phyloP scores from a whole-genome alignment of 2,113 vertebrate genomes.

The Macquaria ambigua region DNA sequence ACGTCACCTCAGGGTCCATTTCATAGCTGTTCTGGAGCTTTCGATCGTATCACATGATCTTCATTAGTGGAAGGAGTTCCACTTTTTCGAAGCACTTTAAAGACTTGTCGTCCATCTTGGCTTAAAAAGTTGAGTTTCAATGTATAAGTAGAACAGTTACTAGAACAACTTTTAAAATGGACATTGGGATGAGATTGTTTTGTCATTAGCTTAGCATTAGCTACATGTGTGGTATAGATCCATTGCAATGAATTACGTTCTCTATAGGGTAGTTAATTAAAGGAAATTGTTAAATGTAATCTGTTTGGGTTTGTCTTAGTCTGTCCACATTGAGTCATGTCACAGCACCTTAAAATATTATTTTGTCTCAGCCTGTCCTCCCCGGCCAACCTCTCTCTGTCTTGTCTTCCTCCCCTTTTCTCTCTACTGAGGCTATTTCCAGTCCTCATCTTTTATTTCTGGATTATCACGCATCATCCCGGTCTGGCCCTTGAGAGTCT shows the following conservation, averaged over 20 bases:
- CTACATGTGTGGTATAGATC: not conserved
- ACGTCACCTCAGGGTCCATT: no score
- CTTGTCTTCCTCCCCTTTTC: not conserved
- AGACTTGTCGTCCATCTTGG: no score
- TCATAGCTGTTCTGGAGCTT: no score
- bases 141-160: no score
- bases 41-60: no score
- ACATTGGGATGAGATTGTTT: no score
- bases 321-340: not conserved
- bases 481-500: conserved; percentile 47
- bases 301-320: not conserved
- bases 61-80: no score
- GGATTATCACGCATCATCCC: conserved; percentile 41
- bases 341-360: not conserved
- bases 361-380: not conserved
- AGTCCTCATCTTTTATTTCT: conserved; percentile 44
- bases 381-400: not conserved
- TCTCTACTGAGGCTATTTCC: conserved; percentile 40
- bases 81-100: no score
- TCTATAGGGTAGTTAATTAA: not conserved
- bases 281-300: not conserved
- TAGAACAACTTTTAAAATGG: no score
- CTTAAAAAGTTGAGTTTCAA: not conserved
- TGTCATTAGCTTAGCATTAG: no score
- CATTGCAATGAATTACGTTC: no score